Base-by-base conservation (phyloP, 2,888 invertebrate species). In the Polydrusus pterygomalis region DNA sequence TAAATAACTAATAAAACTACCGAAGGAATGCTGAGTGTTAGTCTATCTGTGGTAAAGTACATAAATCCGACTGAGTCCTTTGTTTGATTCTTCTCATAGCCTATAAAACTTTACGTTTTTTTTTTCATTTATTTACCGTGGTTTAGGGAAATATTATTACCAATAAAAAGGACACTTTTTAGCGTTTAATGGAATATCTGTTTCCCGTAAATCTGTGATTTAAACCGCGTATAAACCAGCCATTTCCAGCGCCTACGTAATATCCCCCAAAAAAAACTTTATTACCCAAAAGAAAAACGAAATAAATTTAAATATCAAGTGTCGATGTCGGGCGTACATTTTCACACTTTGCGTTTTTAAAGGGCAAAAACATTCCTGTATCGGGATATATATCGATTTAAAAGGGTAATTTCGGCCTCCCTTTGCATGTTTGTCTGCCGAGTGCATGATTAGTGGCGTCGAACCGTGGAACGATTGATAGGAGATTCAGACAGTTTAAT, bases 341-440 rank as follows among this genome's bases (percentile, higher is more conserved):
- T 74, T 72, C 62, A 58, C 68, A 74, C 74, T 68, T 56, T 7
- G 17, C 45, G 40, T 64, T 70, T 64, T 62, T 60, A 74, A 74
- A 70, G 63, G 56, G 63, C 74, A 75, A 75, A 70, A 75, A 75
- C 70, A 75, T 63, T 65, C 64, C 69, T 40, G 69, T 76, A 69
- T 76, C 1, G 1, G 63, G 72, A 18, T 69, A 72, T 72, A 73
- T 68, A 76, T 76, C 76, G 76, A 76, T 76, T 73, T 69, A 58
- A 69, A 72, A 76, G 76, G 76, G 76, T 76, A 76, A 76, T 76
- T 76, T 72, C 18, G 49, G 64, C 76, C 76, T 63, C 76, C 76
- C 71, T 73, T 76, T 76, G 72, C 76, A 69, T 76, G 76, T 76
- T 56, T 67, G 45, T 63, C 75, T 65, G 65, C 40, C 20, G 65